Percentiles rank a stretch among this genome's conserved stretches.
Evolutionary conservation across 2,113 vertebrate species (phyloP).

Genomic region (Fulmarus glacialis): DNA sequence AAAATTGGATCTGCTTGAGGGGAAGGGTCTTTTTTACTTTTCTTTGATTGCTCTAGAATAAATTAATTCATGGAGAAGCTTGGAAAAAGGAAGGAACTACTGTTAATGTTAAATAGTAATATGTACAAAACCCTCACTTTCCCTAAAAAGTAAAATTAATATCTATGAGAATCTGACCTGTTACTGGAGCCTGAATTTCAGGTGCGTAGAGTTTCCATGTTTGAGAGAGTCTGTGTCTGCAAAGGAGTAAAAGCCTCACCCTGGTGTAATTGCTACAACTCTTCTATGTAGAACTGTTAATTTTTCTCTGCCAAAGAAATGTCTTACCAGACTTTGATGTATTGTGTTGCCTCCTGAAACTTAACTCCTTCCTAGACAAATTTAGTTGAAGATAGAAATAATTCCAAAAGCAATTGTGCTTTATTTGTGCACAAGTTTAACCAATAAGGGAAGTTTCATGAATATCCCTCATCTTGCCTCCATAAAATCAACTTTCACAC

Average conservation of each 20-base stretch:
- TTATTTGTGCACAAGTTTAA: background rate
- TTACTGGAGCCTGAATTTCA: background rate
- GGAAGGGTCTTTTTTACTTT: background rate
- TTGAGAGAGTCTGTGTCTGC: background rate
- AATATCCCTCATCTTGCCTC: background rate
- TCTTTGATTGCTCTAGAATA: background rate
- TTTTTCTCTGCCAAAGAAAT: background rate
- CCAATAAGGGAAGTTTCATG: background rate
- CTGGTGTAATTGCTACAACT: background rate
- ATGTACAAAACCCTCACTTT: background rate
- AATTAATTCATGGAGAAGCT: background rate
- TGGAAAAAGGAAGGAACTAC: background rate
- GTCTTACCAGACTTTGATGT: background rate
- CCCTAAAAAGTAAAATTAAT: too few relatives aligned
- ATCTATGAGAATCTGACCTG: background rate
- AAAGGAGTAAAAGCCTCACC: background rate
- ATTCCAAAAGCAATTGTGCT: background rate
- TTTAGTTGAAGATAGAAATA: background rate
- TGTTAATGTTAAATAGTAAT: background rate
- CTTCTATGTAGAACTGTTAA: background rate
- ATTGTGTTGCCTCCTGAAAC: background rate
- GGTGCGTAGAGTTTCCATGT: background rate
- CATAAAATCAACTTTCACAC: background rate
- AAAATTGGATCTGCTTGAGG: background rate
- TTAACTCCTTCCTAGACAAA: background rate